A percentile compares a stretch with the other conserved stretches of the same genome.
Conservation (phyloP, 2,797 vertebrate species). For the Etheostoma nigrum region DNA sequence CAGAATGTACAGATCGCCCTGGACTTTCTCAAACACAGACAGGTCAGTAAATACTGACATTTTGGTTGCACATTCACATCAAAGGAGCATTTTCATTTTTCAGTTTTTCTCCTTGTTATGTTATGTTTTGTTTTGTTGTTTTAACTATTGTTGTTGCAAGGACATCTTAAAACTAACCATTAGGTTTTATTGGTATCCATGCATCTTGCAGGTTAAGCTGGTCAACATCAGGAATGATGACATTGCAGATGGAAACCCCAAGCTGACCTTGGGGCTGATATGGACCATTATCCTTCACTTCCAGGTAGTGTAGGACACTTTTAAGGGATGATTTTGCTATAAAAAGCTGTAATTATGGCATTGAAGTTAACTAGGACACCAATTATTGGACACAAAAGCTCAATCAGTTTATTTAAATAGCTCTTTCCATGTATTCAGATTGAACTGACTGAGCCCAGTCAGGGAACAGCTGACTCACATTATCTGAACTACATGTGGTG, state of each 20-base stretch:
- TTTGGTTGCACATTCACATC: neutral
- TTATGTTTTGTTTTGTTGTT: neutral
- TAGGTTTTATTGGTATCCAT: fast-evolving
- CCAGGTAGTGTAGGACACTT: constrained; percentile 85
- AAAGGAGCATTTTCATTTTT: neutral
- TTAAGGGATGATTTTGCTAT: neutral
- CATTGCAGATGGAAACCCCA: constrained; percentile 96
- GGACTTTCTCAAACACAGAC: constrained; percentile 95
- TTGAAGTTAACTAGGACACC: neutral
- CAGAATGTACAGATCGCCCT: constrained; percentile 98
- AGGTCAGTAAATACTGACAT: constrained; percentile 80
- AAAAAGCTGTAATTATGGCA: neutral
- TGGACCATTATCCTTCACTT: constrained; percentile 99
- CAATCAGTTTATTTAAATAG: constrained; percentile 6
- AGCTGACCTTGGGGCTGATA: constrained; percentile 96
- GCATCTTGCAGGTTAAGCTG: constrained; percentile 90
- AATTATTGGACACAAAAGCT: neutral
- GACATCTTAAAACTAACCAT: neutral
- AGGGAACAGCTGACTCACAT: constrained; percentile 14
- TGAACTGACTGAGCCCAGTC: neutral
- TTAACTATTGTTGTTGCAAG: neutral
- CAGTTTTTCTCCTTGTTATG: neutral
- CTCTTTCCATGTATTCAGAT: constrained; percentile 6
- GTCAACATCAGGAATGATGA: constrained; percentile 98
- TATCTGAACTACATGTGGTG: neutral